Evolutionary conservation across 53 echinoderm and acorn worm genomes (phyloP), one percentile per base, ranked within the genome.

Genomic region (Hippasteria phrygiana): DNA sequence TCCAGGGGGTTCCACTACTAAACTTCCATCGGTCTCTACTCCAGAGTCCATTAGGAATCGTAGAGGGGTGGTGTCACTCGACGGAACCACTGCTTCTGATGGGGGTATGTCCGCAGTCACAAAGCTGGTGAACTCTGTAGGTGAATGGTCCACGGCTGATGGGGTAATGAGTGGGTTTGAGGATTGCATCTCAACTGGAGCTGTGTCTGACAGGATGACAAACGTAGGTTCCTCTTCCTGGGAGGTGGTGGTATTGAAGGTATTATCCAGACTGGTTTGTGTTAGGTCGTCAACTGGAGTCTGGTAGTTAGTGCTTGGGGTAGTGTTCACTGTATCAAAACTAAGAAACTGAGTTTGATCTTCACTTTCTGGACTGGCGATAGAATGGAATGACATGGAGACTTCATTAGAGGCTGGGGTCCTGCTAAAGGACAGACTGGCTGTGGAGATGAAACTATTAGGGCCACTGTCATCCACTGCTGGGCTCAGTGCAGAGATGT

Each of bases 1-100:
- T 6, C 84, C 84, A 3, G 84, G 84, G 69, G 84, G 84, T 63
- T 83, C 84, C 33, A 83, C 84, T 47, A 83, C 70, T n/a, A 83
- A 47, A 50, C 84, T 83, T n/a, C 69, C 84, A 33, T 83, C 43
- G 2, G 51, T 47, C 34, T 83, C 84, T 12, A 78, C 78, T 38
- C 11, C 56, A 34, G 56, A 78, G 9, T 78, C 78, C 10, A 32
- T 34, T 36, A 33, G 35, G 78, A 78, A 55, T 55, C 31, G 32
- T 36, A 45, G 69, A n/a, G 83, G 69, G 38, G 38, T 69, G 84
- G 17, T 40, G 28, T 78, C 78, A 56, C 55, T 38, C 37, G 56
- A 78, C 37, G 78, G 40, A 56, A 56, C 2, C 5, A 17, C 34
- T 63, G 64, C 32, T 67, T 42, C 22, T 39, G 18, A 17, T 26